Conservation (phyloP, 2,888 invertebrate species). For the Eupithecia abbreviata region DNA sequence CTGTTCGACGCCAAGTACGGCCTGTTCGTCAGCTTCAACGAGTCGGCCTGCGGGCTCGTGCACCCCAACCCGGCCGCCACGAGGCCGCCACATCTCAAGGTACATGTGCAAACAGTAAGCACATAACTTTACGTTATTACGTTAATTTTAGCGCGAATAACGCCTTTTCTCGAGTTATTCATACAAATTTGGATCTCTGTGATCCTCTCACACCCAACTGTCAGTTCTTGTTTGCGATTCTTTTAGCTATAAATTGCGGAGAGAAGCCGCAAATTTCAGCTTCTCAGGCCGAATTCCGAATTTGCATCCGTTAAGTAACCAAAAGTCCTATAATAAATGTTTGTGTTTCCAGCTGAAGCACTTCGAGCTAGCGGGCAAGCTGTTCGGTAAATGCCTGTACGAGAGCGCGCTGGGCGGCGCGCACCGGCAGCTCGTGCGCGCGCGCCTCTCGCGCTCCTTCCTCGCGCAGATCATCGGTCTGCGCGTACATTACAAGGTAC, state of each 20-base stretch:
- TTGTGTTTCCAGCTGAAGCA: conserved; percentile 85
- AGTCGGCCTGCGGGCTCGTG: conserved; percentile 93
- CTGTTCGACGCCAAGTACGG: conserved; percentile 93
- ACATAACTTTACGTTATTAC: no score
- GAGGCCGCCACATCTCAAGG: conserved; percentile 89
- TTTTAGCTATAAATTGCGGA: no score
- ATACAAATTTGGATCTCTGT: no score
- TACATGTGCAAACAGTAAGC: neutral
- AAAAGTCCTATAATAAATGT: no score
- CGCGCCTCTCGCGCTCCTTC: conserved; percentile 95
- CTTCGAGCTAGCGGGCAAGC: conserved; percentile 96
- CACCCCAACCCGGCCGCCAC: conserved; percentile 93
- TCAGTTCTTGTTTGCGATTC: no score
- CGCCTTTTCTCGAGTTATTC: no score
- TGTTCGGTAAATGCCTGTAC: conserved; percentile 97
- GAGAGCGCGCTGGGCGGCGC: conserved; percentile 96
- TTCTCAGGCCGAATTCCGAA: no score
- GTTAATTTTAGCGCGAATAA: no score
- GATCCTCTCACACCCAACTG: no score
- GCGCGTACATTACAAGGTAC: conserved; percentile 94
- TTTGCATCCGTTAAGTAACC: no score
- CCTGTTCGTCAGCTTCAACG: conserved; percentile 93
- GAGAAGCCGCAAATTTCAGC: no score
- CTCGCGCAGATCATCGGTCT: conserved; percentile 97
- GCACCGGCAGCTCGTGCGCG: conserved; percentile 94